These are phyloP conservation scores for Graphium colonna DNA, from an alignment of 2,888 invertebrate genomes.

Conservation along the genomic window DNA sequence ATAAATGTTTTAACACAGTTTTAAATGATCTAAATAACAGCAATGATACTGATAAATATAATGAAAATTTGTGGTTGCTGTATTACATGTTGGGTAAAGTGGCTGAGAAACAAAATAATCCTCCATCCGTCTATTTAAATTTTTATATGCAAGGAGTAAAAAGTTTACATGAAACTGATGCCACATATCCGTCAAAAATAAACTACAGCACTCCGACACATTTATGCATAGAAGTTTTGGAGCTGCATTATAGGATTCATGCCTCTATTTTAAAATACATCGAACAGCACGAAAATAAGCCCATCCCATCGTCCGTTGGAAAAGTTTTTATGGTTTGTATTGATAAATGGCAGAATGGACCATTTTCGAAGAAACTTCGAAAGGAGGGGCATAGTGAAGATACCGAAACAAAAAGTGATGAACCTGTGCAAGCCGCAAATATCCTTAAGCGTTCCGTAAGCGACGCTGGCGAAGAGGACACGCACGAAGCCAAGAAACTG, in stretches of 20 bases:
- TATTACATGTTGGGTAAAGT: slow-evolving; percentile 98
- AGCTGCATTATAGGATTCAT: slow-evolving; percentile 91
- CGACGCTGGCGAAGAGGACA: slow-evolving; percentile 69
- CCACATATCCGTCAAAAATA: slow-evolving; percentile 92
- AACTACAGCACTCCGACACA: slow-evolving; percentile 91
- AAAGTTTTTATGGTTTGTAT: slow-evolving; percentile 81
- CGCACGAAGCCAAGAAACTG: slow-evolving; percentile 58
- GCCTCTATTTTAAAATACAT: slow-evolving; percentile 93
- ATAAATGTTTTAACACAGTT: slow-evolving; percentile 87
- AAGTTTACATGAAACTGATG: slow-evolving; percentile 88
- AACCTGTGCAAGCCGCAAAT: slow-evolving; percentile 64
- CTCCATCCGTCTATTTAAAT: slow-evolving; percentile 86
- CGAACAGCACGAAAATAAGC: slow-evolving; percentile 86
- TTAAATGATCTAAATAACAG: slow-evolving; percentile 80
- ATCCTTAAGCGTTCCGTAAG: slow-evolving; percentile 71
- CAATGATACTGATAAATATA: slow-evolving; percentile 76
- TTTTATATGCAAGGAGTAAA: slow-evolving; percentile 90
- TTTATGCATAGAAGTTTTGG: slow-evolving; percentile 92
- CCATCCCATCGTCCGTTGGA: slow-evolving; percentile 79
- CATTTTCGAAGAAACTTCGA: slow-evolving; percentile 58
- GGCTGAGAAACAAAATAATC: slow-evolving; percentile 90
- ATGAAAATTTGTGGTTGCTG: slow-evolving; percentile 94
- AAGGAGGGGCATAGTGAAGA: slow-evolving; percentile 51
- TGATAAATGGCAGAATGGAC: slow-evolving; percentile 68
- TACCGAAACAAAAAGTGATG: slow-evolving; percentile 41